Evolutionary conservation across 1,140 invertebrate species (phyloP).

Genomic region (Phenacoccus solenopsis): DNA sequence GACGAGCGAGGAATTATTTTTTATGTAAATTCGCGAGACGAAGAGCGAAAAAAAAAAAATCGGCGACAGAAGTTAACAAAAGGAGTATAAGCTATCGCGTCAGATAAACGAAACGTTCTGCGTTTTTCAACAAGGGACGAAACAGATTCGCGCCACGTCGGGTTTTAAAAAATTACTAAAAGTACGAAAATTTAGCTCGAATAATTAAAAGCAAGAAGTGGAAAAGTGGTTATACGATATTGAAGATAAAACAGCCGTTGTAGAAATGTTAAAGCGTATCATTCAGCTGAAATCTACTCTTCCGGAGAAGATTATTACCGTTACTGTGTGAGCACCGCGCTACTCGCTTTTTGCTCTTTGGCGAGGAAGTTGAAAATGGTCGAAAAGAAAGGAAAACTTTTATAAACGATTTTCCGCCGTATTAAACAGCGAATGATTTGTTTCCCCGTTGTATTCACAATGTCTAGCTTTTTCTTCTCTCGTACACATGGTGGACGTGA

Average conservation of each 20-base stretch:
- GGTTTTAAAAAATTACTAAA: background rate
- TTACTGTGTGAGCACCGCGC: background rate
- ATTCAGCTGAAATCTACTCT: background rate
- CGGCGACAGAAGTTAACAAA: no score
- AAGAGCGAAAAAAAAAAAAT: no score
- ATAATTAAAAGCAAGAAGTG: background rate
- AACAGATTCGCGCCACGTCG: no score
- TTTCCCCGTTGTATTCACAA: background rate
- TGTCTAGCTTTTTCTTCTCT: background rate
- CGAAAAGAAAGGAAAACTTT: background rate
- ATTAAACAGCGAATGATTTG: background rate
- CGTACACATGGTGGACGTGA: background rate
- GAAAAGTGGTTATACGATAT: background rate
- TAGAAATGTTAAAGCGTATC: background rate
- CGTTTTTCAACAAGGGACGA: no score
- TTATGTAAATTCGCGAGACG: no score
- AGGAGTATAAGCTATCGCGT: no score
- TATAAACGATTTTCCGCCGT: slow-evolving; percentile 1
- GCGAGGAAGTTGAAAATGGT: background rate
- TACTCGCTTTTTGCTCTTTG: background rate
- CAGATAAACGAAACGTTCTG: no score
- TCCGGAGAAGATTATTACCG: background rate
- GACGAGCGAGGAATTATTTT: no score
- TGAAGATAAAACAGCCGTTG: background rate
- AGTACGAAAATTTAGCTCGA: background rate